Conservation (phyloP, 2,113 vertebrate genomes). For the Hippocampus zosterae region DNA sequence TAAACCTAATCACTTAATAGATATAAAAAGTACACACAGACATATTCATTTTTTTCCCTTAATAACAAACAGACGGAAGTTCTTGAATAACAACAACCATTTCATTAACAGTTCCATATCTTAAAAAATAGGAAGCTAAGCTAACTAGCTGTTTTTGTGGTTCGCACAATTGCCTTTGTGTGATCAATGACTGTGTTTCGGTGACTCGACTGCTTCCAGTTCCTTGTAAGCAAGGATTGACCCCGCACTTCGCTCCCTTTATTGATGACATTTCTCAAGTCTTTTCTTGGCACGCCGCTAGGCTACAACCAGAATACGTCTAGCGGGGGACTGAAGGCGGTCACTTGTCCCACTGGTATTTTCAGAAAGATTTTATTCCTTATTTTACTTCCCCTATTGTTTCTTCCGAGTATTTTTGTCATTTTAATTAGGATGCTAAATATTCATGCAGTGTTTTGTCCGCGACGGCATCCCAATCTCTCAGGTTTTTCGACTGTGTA, state of each 20-base stretch:
- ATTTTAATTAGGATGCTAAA: slow-evolving; percentile 74
- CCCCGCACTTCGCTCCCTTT: slow-evolving; percentile 43
- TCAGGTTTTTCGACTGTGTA: slow-evolving; percentile 58
- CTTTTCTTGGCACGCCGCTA: slow-evolving; percentile 31
- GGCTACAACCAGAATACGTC: slow-evolving; percentile 19
- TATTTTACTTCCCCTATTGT: slow-evolving; percentile 48
- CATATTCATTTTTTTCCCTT: too few species aligned
- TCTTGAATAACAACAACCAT: too few species aligned
- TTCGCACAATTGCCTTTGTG: slow-evolving; percentile 1
- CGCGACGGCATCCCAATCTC: slow-evolving; percentile 67
- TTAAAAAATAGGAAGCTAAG: background rate
- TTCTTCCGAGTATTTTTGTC: slow-evolving; percentile 67
- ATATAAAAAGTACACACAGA: too few species aligned
- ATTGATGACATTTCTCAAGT: slow-evolving; percentile 43
- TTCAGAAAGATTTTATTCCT: slow-evolving; percentile 59
- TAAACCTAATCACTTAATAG: too few species aligned
- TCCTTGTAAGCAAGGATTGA: slow-evolving; percentile 48
- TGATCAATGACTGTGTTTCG: slow-evolving; percentile 44
- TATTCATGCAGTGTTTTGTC: slow-evolving; percentile 74
- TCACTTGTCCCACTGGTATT: slow-evolving; percentile 58
- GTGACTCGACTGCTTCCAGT: slow-evolving; percentile 19
- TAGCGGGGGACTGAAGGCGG: slow-evolving; percentile 52
- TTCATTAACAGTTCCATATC: too few species aligned
- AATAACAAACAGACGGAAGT: too few species aligned
- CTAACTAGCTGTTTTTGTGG: background rate